Conservation (phyloP, 2,797 vertebrate genomes). For the Tenualosa ilisha region DNA sequence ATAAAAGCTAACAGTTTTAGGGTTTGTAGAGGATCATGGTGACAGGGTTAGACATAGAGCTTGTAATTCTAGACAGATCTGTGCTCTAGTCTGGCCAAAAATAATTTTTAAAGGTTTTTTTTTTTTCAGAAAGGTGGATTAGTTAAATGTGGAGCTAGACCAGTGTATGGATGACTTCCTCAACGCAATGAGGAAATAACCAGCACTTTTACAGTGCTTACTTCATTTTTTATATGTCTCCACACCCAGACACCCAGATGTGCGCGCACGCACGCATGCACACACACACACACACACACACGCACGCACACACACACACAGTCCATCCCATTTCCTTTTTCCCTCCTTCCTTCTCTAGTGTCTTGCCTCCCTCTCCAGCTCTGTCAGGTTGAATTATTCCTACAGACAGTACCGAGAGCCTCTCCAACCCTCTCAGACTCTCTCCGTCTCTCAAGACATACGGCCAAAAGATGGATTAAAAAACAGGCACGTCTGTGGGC, state of each 20-base stretch:
- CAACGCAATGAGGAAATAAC: not conserved
- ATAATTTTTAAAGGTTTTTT: not conserved
- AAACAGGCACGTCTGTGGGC: constrained; percentile 5
- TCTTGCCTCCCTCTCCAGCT: constrained; percentile 16
- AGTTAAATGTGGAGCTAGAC: not conserved
- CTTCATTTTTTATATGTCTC: constrained; percentile 3
- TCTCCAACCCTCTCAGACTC: not conserved
- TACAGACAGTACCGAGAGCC: not conserved
- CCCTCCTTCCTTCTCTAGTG: not conserved
- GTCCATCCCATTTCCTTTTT: not conserved
- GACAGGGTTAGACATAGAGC: constrained; percentile 9
- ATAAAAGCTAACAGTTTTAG: constrained; percentile 1
- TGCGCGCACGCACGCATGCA: not conserved
- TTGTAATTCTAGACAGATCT: constrained; percentile 22
- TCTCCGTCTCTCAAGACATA: not conserved
- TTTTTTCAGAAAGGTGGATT: not conserved
- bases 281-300: constrained; percentile 9
- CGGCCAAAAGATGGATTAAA: constrained; percentile 6
- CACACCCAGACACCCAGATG: not conserved
- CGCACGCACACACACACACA: not conserved
- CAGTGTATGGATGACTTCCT: not conserved
- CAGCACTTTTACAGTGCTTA: not conserved
- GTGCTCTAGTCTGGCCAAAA: not conserved
- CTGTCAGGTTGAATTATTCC: constrained; percentile 3
- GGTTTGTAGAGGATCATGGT: not conserved